Percentiles rank a stretch among this genome's conserved stretches.
Conservation (phyloP, 2,888 invertebrate genomes). For the Temnothorax unifasciatus region DNA sequence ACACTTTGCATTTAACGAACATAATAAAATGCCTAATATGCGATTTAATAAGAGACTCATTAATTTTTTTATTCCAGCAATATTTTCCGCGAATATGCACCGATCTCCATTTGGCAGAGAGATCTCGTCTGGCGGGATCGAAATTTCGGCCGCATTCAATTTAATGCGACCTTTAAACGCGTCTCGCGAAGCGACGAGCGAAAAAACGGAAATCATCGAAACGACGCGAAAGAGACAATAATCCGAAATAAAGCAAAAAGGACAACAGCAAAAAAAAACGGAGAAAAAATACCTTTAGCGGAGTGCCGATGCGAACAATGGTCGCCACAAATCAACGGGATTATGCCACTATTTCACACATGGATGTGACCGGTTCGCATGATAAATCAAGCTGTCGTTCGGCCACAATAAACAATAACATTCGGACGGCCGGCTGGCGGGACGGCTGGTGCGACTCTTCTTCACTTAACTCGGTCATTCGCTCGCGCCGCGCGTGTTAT, state of each 20-base stretch:
- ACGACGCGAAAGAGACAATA: constrained; percentile 71
- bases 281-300: constrained; percentile 79
- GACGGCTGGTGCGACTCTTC: constrained; percentile 79
- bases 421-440: constrained; percentile 80
- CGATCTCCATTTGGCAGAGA: not conserved
- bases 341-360: constrained; percentile 85
- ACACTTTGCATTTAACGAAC: not conserved
- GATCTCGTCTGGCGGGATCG: not conserved
- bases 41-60: not conserved
- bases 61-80: not conserved
- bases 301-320: constrained; percentile 82
- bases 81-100: not conserved
- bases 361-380: constrained; percentile 80
- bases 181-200: constrained; percentile 44
- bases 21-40: not conserved
- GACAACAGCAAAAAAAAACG: constrained; percentile 59
- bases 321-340: constrained; percentile 85
- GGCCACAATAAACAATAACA: constrained; percentile 84
- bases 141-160: constrained; percentile 37
- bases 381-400: constrained; percentile 84
- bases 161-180: constrained; percentile 57
- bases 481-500: constrained; percentile 73
- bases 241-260: constrained; percentile 70
- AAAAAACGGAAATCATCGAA: constrained; percentile 65
- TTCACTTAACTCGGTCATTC: constrained; percentile 80